Evolutionary conservation across 2,113 vertebrate species (phyloP), one percentile per base, ranked within the genome.

Genomic region (Leucopsar rothschildi): DNA sequence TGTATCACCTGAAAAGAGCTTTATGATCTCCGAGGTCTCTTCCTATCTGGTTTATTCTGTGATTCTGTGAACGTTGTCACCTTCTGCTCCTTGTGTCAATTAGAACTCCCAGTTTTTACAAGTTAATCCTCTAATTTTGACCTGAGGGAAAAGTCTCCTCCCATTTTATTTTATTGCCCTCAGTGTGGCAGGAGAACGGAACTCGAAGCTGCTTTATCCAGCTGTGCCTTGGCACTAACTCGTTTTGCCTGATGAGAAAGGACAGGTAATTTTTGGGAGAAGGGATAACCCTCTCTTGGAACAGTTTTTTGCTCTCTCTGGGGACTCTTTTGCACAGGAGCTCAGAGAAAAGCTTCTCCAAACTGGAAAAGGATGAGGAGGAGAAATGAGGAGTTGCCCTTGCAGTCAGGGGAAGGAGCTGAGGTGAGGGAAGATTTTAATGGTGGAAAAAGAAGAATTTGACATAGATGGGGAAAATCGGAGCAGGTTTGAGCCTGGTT

Each of bases 1-100:
- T 42, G 25, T 1, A 2, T 23, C 20, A 47, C 6, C 12, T 15
- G 24, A 23, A 16, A 44, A 39, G 0, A 6, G 17, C 3, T 33
- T 25, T 2, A 3, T 35, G 25, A 21, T 9, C 68, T 63, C 57
- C 13, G 5, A 25, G 47, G 6, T 44, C 27, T 35, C 27, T 53
- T 52, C 31, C 20, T 21, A 22, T 7, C 12, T 1, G 0, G 4
- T 5, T 44, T 16, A 10, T 8, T 2, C 22, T 20, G 13, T 27
- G 24, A 33, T 33, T 8, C 63, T 66, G 64, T 68, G 65, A 52
- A 20, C 7, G 7, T 1, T 24, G 9, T 1, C 50, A 53, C 15
- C 9, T 76, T 81, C 75, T 73, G 45, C 5, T 65, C 11, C 49
- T 21, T 17, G 15, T n/a, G 55, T 42, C 22, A 25, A 22, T 42